These are phyloP conservation scores for Oplegnathus fasciatus DNA, from an alignment of 2,113 vertebrate genomes.

Conservation along the genomic window DNA sequence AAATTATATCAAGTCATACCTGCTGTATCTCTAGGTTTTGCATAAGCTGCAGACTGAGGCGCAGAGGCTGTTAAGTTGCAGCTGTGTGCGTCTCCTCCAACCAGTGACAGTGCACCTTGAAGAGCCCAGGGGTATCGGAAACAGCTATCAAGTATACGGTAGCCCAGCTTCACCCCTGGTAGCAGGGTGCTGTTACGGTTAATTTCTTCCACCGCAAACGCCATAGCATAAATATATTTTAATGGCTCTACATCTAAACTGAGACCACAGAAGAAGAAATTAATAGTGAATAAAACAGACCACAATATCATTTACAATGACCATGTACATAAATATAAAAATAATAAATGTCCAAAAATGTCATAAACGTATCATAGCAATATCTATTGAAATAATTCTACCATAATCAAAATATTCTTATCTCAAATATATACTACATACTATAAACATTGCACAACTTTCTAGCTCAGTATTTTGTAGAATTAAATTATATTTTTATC, in stretches of 20 bases:
- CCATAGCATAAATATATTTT: constrained; percentile 73
- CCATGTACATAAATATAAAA: not conserved
- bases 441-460: not conserved
- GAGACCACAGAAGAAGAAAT: constrained; percentile 1
- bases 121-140: constrained; percentile 70
- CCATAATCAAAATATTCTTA: not conserved
- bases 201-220: constrained; percentile 83
- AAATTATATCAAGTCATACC: constrained; percentile 3
- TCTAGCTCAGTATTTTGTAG: not conserved
- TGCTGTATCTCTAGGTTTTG: not conserved
- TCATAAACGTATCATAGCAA: not conserved
- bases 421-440: not conserved
- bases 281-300: not conserved
- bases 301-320: not conserved
- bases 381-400: not conserved
- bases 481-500: not conserved
- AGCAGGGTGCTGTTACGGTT: constrained; percentile 75
- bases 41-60: not conserved
- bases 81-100: constrained; percentile 62
- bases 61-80: constrained; percentile 45
- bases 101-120: constrained; percentile 65
- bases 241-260: constrained; percentile 71
- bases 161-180: constrained; percentile 79
- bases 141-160: constrained; percentile 79
- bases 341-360: not conserved